A percentile compares a stretch with the other conserved stretches of the same genome.
Evolutionary conservation across 2,888 invertebrate species (phyloP).

Genomic region (Pocota personata): DNA sequence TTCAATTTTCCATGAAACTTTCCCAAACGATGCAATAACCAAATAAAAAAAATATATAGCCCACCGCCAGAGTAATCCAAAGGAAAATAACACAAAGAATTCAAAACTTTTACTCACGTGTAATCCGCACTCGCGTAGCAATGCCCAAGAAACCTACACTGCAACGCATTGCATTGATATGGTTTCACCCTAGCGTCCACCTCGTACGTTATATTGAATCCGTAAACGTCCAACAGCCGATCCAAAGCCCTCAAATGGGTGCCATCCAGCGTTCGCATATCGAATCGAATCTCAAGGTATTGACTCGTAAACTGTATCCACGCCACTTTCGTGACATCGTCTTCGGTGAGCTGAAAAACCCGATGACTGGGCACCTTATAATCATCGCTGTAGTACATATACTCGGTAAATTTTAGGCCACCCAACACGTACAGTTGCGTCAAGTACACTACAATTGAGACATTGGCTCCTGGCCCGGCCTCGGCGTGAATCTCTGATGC

Average conservation of each 20-base stretch:
- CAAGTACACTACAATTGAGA: constrained; percentile 92
- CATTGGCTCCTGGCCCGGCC: constrained; percentile 82
- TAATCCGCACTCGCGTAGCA: constrained; percentile 89
- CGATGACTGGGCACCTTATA: constrained; percentile 87
- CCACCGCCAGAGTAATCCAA: background rate
- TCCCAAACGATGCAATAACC: background rate
- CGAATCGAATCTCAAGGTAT: constrained; percentile 91
- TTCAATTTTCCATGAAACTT: background rate
- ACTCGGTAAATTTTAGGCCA: constrained; percentile 90
- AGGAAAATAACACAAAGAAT: background rate
- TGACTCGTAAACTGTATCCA: constrained; percentile 87
- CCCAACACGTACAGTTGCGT: constrained; percentile 94
- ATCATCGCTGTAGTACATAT: constrained; percentile 88
- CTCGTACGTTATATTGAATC: constrained; percentile 96
- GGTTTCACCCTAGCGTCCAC: constrained; percentile 85
- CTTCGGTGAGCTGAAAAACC: constrained; percentile 88
- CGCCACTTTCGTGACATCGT: constrained; percentile 87
- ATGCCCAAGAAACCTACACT: constrained; percentile 93
- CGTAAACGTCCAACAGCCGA: constrained; percentile 92
- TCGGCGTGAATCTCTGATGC: constrained; percentile 86
- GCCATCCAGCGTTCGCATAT: constrained; percentile 88
- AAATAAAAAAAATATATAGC: background rate
- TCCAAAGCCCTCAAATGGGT: constrained; percentile 92
- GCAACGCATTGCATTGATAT: constrained; percentile 89
- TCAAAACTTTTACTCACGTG: constrained; percentile 85